Conservation (phyloP, 2,797 vertebrate species). For the Hozukius guyotensis region DNA sequence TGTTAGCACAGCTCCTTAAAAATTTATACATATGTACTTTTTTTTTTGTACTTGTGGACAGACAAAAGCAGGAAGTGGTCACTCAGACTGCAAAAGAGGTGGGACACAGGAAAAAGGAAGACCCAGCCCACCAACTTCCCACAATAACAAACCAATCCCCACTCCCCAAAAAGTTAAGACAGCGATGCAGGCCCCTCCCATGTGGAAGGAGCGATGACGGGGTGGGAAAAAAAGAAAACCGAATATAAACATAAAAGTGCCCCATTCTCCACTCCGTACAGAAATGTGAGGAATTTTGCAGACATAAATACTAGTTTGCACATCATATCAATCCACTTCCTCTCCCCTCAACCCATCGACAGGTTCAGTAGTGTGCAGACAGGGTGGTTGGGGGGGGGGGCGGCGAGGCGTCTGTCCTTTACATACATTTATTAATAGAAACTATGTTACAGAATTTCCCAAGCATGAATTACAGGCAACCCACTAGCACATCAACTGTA, state of each 20-base stretch:
- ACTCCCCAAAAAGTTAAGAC: slow-evolving; percentile 71
- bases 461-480: slow-evolving; percentile 83
- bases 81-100: slow-evolving; percentile 68
- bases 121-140: slow-evolving; percentile 55
- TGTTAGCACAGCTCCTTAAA: slow-evolving; percentile 94
- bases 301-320: slow-evolving; percentile 69
- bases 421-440: slow-evolving; percentile 84
- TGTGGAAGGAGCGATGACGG: slow-evolving; percentile 36
- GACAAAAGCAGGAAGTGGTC: slow-evolving; percentile 87
- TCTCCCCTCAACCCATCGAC: slow-evolving; percentile 55
- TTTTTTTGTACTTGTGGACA: slow-evolving; percentile 80
- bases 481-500: slow-evolving; percentile 80
- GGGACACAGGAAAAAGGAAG: slow-evolving; percentile 60
- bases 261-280: slow-evolving; percentile 54
- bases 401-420: slow-evolving; percentile 66
- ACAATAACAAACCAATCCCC: slow-evolving; percentile 65
- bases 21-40: slow-evolving; percentile 96
- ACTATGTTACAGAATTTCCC: slow-evolving; percentile 83
- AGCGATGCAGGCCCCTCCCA: slow-evolving; percentile 51
- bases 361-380: slow-evolving; percentile 72
- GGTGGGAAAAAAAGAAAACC: slow-evolving; percentile 16
- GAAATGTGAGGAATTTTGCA: slow-evolving; percentile 48
- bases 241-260: slow-evolving; percentile 53
- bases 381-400: slow-evolving; percentile 23
- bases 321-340: slow-evolving; percentile 56